Conservation (phyloP, 2,797 vertebrate species). For the Melanotaenia trifasciata region DNA sequence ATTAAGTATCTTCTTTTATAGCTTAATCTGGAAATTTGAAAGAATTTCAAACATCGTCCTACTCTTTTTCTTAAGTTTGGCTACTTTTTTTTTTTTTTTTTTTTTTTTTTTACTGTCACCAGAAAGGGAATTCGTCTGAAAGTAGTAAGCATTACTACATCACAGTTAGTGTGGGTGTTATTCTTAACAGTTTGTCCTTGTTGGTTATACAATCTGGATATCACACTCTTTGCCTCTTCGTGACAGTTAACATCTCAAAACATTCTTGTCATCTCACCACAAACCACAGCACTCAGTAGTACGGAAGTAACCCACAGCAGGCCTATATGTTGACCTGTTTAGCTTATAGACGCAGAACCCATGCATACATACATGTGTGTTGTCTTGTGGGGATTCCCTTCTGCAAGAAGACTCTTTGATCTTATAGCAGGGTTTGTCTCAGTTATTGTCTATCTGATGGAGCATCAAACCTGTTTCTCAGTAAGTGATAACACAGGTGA, state of each 20-base stretch:
- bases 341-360: slow-evolving; percentile 28
- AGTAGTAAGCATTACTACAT: not conserved
- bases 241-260: slow-evolving; percentile 47
- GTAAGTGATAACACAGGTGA: slow-evolving; percentile 41
- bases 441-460: slow-evolving; percentile 49
- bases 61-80: not conserved
- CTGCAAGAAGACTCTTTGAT: slow-evolving; percentile 48
- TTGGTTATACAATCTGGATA: slow-evolving; percentile 17
- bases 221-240: slow-evolving; percentile 21
- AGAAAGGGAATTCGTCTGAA: slow-evolving; percentile 3
- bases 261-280: slow-evolving; percentile 46
- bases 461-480: slow-evolving; percentile 49
- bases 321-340: slow-evolving; percentile 57
- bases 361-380: slow-evolving; percentile 31
- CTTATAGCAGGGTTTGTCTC: slow-evolving; percentile 38
- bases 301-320: slow-evolving; percentile 42
- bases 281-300: slow-evolving; percentile 55
- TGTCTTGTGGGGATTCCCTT: slow-evolving; percentile 53
- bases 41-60: not conserved
- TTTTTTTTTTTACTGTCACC: not conserved
- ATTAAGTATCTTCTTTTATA: not conserved
- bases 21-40: not conserved
- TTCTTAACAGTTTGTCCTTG: slow-evolving; percentile 7
- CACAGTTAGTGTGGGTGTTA: not conserved
- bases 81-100: not conserved